Conservation (phyloP, 2,888 invertebrate species). For the Sisyra nigra region DNA sequence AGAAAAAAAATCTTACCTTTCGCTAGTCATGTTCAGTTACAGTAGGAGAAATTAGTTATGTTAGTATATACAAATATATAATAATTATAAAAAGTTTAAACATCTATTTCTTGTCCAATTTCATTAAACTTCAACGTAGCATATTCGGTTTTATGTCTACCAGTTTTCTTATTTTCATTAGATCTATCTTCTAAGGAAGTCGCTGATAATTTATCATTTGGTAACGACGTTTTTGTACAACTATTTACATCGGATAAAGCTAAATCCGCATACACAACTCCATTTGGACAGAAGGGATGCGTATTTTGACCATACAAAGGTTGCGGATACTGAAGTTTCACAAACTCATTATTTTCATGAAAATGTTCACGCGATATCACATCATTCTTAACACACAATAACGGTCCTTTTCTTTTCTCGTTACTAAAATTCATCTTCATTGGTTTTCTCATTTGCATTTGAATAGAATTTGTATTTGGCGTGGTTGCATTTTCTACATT, state of each 20-base stretch:
- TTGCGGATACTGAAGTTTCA: slow-evolving; percentile 28
- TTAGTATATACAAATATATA: slow-evolving; percentile 5
- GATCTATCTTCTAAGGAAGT: slow-evolving; percentile 11
- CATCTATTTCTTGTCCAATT: slow-evolving; percentile 49
- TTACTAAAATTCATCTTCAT: slow-evolving; percentile 3
- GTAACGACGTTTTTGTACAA: slow-evolving; percentile 15
- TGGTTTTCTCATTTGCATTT: slow-evolving; percentile 7
- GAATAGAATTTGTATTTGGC: slow-evolving; percentile 3
- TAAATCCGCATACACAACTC: slow-evolving; percentile 30
- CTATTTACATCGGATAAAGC: slow-evolving; percentile 24
- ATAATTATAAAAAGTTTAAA: slow-evolving; percentile 26
- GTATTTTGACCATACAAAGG: slow-evolving; percentile 20
- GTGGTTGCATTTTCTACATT: slow-evolving; percentile 1
- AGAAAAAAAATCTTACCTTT: no score
- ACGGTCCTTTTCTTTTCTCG: slow-evolving; percentile 8
- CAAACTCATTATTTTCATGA: slow-evolving; percentile 23
- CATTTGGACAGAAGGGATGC: slow-evolving; percentile 19
- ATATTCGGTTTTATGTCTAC: slow-evolving; percentile 37
- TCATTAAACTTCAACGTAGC: slow-evolving; percentile 49
- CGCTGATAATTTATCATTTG: slow-evolving; percentile 13
- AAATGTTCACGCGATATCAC: slow-evolving; percentile 15
- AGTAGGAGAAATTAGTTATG: slow-evolving; percentile 2
- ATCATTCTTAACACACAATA: slow-evolving; percentile 9
- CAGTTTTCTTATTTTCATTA: slow-evolving; percentile 19
- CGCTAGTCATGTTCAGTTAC: no score